Evolutionary conservation across 2,797 vertebrate genomes (phyloP).

Genomic region (Coccyzus lansbergi): DNA sequence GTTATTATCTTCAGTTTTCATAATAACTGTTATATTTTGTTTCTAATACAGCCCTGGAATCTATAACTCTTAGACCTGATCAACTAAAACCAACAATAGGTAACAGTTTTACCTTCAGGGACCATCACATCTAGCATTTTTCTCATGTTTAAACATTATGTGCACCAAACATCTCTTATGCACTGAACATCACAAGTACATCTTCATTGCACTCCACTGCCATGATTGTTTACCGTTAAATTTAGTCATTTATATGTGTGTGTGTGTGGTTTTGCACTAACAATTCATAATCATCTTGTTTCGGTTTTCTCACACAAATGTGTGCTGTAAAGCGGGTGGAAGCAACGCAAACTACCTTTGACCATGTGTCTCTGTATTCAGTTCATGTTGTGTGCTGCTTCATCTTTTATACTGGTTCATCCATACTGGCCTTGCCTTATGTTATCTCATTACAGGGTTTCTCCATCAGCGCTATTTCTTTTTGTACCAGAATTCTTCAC

Average conservation of each 20-base stretch:
- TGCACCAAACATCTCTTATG: neutral
- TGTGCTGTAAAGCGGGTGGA: neutral
- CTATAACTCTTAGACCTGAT: constrained; percentile 58
- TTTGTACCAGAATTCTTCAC: neutral
- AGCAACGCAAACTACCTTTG: neutral
- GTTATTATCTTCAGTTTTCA: neutral
- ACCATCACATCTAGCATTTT: neutral
- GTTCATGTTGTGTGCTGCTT: neutral
- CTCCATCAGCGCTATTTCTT: neutral
- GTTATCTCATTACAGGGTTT: neutral
- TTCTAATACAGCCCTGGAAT: constrained; percentile 62
- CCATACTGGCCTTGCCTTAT: neutral
- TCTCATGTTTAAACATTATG: neutral
- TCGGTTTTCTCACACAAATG: neutral
- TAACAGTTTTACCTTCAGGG: constrained; percentile 37
- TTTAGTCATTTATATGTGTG: neutral
- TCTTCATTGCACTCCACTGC: neutral
- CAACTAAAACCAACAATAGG: constrained; percentile 57
- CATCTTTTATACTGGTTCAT: neutral
- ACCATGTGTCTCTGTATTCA: neutral
- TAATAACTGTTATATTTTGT: constrained; percentile 51
- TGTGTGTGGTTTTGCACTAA: neutral
- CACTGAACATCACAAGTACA: neutral
- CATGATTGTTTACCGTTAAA: neutral
- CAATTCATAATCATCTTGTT: neutral